Evolutionary conservation across 2,113 vertebrate genomes (phyloP).

Genomic region (Peromyscus polionotus): DNA sequence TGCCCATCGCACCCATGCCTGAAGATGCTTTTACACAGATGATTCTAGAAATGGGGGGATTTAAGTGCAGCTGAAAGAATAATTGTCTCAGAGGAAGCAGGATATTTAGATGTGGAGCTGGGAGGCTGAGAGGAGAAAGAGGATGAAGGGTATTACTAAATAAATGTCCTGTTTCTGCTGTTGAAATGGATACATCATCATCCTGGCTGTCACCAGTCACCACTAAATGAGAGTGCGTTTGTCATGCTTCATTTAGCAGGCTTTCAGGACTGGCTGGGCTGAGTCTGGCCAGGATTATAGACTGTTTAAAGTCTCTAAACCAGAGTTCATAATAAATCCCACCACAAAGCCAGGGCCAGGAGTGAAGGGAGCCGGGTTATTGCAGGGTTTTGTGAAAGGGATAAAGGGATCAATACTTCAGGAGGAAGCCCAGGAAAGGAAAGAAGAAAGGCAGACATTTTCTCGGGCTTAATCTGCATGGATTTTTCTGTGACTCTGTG

Average conservation of each 20-base stretch:
- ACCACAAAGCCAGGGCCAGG: not conserved
- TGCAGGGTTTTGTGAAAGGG: conserved; percentile 63
- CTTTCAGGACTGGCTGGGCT: conserved; percentile 79
- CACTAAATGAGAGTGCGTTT: conserved; percentile 78
- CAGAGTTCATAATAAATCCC: conserved; percentile 58
- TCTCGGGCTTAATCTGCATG: conserved; percentile 57
- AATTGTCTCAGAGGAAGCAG: conserved; percentile 69
- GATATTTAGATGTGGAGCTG: conserved; percentile 27
- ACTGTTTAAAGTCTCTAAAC: conserved; percentile 66
- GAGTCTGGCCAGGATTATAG: conserved; percentile 63
- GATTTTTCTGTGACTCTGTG: conserved; percentile 52
- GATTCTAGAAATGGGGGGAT: conserved; percentile 21
- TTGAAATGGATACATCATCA: conserved; percentile 69
- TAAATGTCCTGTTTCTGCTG: conserved; percentile 72
- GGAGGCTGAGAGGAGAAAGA: not conserved
- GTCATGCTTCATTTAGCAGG: conserved; percentile 80
- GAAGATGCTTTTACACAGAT: not conserved
- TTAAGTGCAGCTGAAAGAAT: conserved; percentile 69
- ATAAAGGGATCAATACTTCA: conserved; percentile 67
- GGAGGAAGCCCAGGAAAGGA: not conserved
- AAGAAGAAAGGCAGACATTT: conserved; percentile 61
- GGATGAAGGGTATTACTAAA: conserved; percentile 77
- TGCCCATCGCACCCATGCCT: not conserved
- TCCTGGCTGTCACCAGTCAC: conserved; percentile 77
- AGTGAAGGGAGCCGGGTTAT: not conserved